Conservation (phyloP, 2,888 invertebrate species). For the Drosophila mayaguana region DNA sequence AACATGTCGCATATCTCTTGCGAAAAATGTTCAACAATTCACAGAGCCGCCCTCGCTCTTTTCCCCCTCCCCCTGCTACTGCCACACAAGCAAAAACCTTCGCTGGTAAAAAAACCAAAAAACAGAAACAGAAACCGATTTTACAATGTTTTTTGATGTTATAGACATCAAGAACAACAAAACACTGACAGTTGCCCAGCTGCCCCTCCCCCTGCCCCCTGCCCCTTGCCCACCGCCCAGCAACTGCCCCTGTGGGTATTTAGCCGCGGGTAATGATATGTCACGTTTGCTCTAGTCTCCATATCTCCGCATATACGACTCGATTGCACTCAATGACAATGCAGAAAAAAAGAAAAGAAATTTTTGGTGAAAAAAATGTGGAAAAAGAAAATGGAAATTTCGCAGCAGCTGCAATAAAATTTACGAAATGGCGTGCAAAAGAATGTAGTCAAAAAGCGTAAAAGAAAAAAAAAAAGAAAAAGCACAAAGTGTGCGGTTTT, state of each 20-base stretch:
- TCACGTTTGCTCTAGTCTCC: conserved; percentile 68
- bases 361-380: background rate
- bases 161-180: conserved; percentile 23
- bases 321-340: conserved; percentile 63
- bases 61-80: background rate
- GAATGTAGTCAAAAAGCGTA: conserved; percentile 54
- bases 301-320: conserved; percentile 12
- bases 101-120: conserved; percentile 12
- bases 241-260: background rate
- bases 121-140: conserved; percentile 19
- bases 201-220: background rate
- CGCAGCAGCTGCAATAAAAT: conserved; percentile 66
- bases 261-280: conserved; percentile 58
- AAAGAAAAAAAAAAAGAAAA: conserved; percentile 25
- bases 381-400: conserved; percentile 41
- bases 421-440: conserved; percentile 62
- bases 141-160: conserved; percentile 59
- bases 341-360: conserved; percentile 28
- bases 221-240: too few species aligned
- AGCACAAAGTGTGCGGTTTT: conserved; percentile 49
- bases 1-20: background rate
- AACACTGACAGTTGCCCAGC: background rate
- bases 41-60: background rate
- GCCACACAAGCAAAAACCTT: conserved; percentile 43
- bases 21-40: background rate